phyloP scores from a whole-genome alignment of 1,140 invertebrate species.

The Zaprionus inermis region DNA sequence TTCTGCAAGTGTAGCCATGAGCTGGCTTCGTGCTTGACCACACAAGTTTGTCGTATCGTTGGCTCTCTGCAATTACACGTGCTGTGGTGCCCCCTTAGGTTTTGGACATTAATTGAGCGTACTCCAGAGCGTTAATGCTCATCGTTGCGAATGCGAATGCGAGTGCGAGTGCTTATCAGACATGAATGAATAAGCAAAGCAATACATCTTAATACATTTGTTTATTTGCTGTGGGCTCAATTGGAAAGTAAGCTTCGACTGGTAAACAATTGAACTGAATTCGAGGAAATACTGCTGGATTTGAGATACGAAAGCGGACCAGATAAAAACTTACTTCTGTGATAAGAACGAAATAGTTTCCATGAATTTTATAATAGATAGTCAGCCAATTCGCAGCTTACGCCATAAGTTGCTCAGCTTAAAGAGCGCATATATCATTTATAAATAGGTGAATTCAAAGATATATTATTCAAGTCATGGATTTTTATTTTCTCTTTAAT shows the following conservation, averaged over 20 bases:
- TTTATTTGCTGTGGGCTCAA: not conserved
- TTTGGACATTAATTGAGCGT: conserved; percentile 23
- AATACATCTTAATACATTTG: conserved; percentile 6
- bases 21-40: conserved; percentile 24
- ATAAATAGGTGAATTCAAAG: not conserved
- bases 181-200: conserved; percentile 6
- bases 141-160: not conserved
- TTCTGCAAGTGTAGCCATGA: conserved; percentile 25
- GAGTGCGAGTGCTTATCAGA: conserved; percentile 8
- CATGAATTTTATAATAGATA: not conserved
- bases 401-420: not conserved
- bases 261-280: not conserved
- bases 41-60: conserved; percentile 1
- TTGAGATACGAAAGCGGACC: not conserved
- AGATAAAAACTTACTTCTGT: too few species aligned
- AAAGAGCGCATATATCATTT: not conserved
- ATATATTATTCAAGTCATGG: not conserved
- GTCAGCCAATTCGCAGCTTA: not conserved
- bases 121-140: not conserved
- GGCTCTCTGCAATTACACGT: conserved; percentile 17
- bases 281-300: not conserved
- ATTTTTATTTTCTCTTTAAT: not conserved
- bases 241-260: not conserved
- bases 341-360: not conserved
- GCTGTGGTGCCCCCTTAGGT: conserved; percentile 17